Percentiles rank a stretch among this genome's conserved stretches.
Conservation (phyloP, 2,797 vertebrate genomes). For the Danio choprae region DNA sequence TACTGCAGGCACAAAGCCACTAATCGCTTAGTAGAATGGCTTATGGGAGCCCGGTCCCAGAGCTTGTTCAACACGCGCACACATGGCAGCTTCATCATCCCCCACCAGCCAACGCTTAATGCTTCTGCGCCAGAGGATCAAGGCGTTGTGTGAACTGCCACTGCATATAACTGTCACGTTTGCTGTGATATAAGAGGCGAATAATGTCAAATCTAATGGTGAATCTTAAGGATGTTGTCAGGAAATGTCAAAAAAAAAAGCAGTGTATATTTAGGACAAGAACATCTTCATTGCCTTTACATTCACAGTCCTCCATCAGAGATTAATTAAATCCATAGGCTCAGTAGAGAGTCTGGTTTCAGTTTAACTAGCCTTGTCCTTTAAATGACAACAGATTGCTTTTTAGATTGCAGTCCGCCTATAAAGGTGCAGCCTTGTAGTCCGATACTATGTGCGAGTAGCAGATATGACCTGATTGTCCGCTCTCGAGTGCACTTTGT, state of each 20-base stretch:
- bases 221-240: conserved; percentile 5
- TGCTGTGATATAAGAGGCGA: conserved; percentile 46
- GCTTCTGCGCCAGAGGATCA: conserved; percentile 48
- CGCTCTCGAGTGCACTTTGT: conserved; percentile 38
- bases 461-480: conserved; percentile 43
- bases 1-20: conserved; percentile 58
- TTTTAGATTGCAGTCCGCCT: conserved; percentile 14
- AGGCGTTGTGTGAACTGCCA: conserved; percentile 55
- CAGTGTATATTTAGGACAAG: not conserved
- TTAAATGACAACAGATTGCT: conserved; percentile 26
- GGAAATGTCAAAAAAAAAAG: not conserved
- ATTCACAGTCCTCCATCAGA: not conserved
- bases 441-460: not conserved
- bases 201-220: not conserved
- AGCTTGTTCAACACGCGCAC: conserved; percentile 57
- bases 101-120: conserved; percentile 54
- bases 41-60: conserved; percentile 53
- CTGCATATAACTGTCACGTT: conserved; percentile 53
- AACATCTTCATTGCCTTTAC: no score
- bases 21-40: conserved; percentile 55
- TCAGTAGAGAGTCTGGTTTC: conserved; percentile 1
- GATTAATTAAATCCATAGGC: conserved; percentile 46
- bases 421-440: conserved; percentile 30
- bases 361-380: not conserved
- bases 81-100: conserved; percentile 55